Conservation (phyloP, 1,140 invertebrate genomes). For the Drosophila sp. region DNA sequence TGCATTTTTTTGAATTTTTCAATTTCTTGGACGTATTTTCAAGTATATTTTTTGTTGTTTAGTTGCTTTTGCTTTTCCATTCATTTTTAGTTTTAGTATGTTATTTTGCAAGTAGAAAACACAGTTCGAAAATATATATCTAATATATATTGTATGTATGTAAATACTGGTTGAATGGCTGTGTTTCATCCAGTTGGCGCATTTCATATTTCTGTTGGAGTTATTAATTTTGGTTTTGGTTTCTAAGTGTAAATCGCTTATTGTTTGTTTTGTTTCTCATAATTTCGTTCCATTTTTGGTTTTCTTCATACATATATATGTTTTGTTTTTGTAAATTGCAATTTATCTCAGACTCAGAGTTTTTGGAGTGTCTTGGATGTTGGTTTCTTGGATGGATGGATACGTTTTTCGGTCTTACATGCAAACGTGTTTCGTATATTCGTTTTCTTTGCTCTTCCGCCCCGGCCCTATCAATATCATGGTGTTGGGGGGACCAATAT, state of each 20-base stretch:
- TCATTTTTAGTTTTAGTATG: slow-evolving; percentile 40
- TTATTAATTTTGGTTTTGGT: slow-evolving; percentile 45
- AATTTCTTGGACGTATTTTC: slow-evolving; percentile 75
- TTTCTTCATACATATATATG: slow-evolving; percentile 7
- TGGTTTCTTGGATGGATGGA: slow-evolving; percentile 75
- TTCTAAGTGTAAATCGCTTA: slow-evolving; percentile 69
- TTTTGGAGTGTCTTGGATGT: slow-evolving; percentile 79
- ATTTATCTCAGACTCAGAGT: slow-evolving; percentile 77
- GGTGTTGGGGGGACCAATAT: not conserved
- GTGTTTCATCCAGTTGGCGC: slow-evolving; percentile 52
- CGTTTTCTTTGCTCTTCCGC: not conserved
- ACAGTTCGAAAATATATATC: slow-evolving; percentile 80
- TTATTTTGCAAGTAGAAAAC: slow-evolving; percentile 74
- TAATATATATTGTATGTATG: slow-evolving; percentile 74
- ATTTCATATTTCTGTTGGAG: slow-evolving; percentile 31
- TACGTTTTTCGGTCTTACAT: slow-evolving; percentile 71
- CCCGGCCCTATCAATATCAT: not conserved
- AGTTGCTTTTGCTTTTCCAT: slow-evolving; percentile 39
- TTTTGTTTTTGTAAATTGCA: slow-evolving; percentile 72
- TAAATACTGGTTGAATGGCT: slow-evolving; percentile 68
- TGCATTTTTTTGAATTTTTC: slow-evolving; percentile 66
- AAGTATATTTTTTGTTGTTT: slow-evolving; percentile 59
- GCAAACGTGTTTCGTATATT: slow-evolving; percentile 54
- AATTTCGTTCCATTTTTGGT: slow-evolving; percentile 9
- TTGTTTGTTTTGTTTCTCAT: slow-evolving; percentile 44